Percentiles rank a stretch among this genome's conserved stretches.
Evolutionary conservation across 2,113 vertebrate species (phyloP).

Genomic region (Eolophus roseicapilla): DNA sequence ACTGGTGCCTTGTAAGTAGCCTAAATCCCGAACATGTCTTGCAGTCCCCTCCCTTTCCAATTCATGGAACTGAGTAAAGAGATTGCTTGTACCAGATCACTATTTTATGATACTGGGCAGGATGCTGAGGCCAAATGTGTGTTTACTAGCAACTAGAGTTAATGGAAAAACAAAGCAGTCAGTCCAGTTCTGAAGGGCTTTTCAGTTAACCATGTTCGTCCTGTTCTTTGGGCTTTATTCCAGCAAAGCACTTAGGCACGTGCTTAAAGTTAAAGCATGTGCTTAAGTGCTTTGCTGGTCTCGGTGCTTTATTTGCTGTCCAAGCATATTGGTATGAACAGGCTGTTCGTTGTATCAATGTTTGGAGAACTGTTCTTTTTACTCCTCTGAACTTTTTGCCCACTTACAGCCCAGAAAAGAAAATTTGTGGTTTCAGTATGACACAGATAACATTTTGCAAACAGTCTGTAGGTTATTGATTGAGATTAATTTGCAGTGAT

Average conservation of each 20-base stretch:
- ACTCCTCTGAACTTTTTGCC: background rate
- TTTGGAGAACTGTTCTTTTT: background rate
- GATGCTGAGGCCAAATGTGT: background rate
- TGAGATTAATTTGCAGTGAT: background rate
- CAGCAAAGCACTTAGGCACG: constrained; percentile 64
- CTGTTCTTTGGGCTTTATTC: constrained; percentile 45
- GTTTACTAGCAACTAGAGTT: constrained; percentile 52
- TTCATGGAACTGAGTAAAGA: background rate
- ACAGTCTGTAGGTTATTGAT: background rate
- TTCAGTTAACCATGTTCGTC: constrained; percentile 32
- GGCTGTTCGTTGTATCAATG: background rate
- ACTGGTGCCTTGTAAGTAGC: background rate
- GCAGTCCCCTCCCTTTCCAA: background rate
- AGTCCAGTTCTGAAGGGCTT: constrained; percentile 10
- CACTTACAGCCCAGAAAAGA: background rate
- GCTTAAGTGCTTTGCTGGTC: constrained; percentile 52
- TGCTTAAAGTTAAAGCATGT: constrained; percentile 58
- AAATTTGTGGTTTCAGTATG: background rate
- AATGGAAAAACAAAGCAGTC: constrained; percentile 51
- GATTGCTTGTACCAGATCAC: background rate
- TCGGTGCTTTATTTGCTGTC: constrained; percentile 31
- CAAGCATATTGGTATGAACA: constrained; percentile 34
- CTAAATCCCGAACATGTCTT: background rate
- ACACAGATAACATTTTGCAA: background rate
- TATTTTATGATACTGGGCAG: background rate